phyloP scores from a whole-genome alignment of 2,113 vertebrate species.

The Aspiorhynchus laticeps region DNA sequence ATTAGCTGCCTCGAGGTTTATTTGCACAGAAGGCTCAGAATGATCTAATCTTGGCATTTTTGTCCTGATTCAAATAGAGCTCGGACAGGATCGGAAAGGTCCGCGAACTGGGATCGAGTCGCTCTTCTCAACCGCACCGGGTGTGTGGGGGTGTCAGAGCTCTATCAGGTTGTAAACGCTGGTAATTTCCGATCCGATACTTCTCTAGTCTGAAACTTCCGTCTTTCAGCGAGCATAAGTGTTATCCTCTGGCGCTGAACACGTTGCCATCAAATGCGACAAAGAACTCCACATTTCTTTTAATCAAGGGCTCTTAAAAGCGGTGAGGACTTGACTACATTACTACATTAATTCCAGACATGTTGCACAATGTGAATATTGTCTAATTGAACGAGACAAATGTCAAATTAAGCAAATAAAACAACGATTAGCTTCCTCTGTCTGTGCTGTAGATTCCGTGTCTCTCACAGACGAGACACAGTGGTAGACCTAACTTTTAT shows the following conservation, averaged over 20 bases:
- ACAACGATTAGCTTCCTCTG: not conserved
- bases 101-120: no score
- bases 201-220: not conserved
- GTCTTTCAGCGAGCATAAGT: not conserved
- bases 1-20: no score
- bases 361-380: not conserved
- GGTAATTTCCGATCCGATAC: not conserved
- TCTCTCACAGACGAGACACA: not conserved
- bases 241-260: not conserved
- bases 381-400: not conserved
- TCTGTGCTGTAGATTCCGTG: not conserved
- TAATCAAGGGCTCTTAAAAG: not conserved
- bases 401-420: not conserved
- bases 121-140: no score
- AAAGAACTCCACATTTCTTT: not conserved
- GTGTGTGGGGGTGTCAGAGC: no score
- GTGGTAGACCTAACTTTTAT: not conserved
- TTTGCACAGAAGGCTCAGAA: no score
- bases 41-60: no score
- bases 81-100: no score
- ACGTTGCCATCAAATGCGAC: not conserved
- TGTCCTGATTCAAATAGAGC: no score
- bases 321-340: not conserved
- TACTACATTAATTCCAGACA: not conserved
- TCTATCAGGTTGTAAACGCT: not conserved